These are phyloP conservation scores for Bombus haemorrhoidalis DNA, from an alignment of 1,140 invertebrate genomes.

Conservation along the genomic window DNA sequence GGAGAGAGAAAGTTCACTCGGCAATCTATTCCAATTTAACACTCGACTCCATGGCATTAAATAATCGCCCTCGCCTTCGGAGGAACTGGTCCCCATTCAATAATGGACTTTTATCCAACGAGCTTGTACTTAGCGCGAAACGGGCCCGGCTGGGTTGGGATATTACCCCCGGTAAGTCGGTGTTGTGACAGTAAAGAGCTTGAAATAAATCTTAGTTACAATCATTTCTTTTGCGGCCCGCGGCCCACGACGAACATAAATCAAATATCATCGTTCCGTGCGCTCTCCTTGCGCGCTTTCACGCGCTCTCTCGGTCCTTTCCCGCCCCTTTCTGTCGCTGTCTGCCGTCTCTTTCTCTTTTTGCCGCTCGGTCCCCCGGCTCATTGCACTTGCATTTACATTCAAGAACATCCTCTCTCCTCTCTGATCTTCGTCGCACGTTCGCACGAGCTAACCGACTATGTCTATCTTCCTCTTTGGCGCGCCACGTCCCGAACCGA, in stretches of 20 bases:
- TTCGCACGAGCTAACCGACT: not conserved
- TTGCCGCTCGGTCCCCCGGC: conserved; percentile 21
- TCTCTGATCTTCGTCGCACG: not conserved
- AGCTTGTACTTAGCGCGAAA: conserved; percentile 70
- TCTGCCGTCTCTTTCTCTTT: conserved; percentile 18
- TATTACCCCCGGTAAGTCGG: conserved; percentile 73
- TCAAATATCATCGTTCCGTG: conserved; percentile 73
- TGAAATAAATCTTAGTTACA: conserved; percentile 80
- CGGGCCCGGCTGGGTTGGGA: conserved; percentile 57
- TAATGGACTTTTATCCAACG: conserved; percentile 79
- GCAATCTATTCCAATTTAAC: conserved; percentile 80
- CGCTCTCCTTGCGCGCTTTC: conserved; percentile 50
- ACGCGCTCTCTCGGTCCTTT: conserved; percentile 42
- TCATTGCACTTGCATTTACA: conserved; percentile 56
- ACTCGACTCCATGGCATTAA: conserved; percentile 76
- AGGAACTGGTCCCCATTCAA: conserved; percentile 77
- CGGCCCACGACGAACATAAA: conserved; percentile 76
- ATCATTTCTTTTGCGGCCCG: conserved; percentile 77
- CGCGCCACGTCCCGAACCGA: not conserved
- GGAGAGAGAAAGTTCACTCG: conserved; percentile 47
- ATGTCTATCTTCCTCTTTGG: conserved; percentile 1
- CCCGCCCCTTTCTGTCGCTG: conserved; percentile 14
- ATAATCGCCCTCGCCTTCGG: conserved; percentile 76
- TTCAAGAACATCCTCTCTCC: conserved; percentile 18
- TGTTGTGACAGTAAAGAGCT: conserved; percentile 80